phyloP scores from a whole-genome alignment of 1,140 invertebrate genomes.

The Anoplophora glabripennis region DNA sequence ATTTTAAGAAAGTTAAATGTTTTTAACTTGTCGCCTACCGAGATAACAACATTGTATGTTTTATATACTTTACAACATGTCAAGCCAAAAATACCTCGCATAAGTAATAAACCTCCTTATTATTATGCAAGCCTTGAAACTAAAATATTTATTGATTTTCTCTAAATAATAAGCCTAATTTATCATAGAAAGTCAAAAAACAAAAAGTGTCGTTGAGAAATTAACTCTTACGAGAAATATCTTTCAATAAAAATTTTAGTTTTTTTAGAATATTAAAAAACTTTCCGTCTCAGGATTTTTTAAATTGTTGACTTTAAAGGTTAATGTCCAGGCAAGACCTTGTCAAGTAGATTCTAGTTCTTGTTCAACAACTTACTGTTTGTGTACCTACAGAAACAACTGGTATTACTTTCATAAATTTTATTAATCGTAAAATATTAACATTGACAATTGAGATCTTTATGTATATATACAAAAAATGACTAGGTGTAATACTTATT shows the following conservation, averaged over 20 bases:
- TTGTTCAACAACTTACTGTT: too few relatives aligned
- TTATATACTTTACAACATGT: constrained; percentile 1
- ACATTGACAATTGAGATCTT: constrained; percentile 24
- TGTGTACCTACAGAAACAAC: not conserved
- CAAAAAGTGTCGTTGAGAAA: too few relatives aligned
- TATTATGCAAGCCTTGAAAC: too few relatives aligned
- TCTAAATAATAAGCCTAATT: constrained; percentile 2
- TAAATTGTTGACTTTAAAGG: too few relatives aligned
- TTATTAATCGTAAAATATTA: constrained; percentile 21
- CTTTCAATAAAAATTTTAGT: too few relatives aligned
- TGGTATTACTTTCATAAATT: not conserved
- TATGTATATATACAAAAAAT: constrained; percentile 18
- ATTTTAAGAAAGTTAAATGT: not conserved
- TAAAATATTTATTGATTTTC: not conserved
- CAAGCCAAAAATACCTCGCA: too few relatives aligned
- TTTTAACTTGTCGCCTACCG: not conserved
- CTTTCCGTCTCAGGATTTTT: too few relatives aligned
- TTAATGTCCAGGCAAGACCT: too few relatives aligned
- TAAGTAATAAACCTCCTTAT: not conserved
- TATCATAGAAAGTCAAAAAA: not conserved
- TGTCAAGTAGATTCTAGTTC: too few relatives aligned
- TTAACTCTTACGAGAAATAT: too few relatives aligned
- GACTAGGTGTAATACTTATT: constrained; percentile 23
- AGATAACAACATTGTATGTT: constrained; percentile 3
- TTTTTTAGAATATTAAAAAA: too few relatives aligned